phyloP scores from a whole-genome alignment of 1,140 invertebrate genomes.

The Drosophila rufa region DNA sequence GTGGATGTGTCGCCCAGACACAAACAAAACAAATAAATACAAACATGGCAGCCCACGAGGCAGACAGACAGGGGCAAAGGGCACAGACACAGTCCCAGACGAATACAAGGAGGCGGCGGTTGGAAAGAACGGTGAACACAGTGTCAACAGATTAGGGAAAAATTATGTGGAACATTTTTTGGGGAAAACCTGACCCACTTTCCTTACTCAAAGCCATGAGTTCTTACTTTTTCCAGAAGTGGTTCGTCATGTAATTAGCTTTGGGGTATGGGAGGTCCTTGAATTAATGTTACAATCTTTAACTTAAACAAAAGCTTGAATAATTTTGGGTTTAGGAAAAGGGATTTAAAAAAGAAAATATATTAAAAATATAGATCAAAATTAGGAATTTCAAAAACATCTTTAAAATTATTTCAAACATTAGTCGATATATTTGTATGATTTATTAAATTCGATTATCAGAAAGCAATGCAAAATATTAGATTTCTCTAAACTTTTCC shows the following conservation, averaged over 20 bases:
- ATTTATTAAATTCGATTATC: too few species aligned
- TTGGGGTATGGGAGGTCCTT: not conserved
- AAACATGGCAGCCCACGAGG: constrained; percentile 12
- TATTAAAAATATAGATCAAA: not conserved
- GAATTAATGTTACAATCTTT: not conserved
- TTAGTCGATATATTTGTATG: too few species aligned
- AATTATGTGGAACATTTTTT: not conserved
- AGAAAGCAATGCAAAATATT: not conserved
- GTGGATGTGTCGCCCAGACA: constrained; percentile 29
- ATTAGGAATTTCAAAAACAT: not conserved
- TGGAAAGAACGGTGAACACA: constrained; percentile 17
- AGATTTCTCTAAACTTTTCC: not conserved
- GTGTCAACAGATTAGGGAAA: constrained; percentile 10
- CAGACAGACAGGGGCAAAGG: constrained; percentile 12
- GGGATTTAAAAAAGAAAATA: too few species aligned
- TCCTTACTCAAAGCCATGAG: not conserved
- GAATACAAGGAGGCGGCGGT: not conserved
- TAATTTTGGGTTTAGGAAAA: too few species aligned
- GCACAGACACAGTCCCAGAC: constrained; percentile 26
- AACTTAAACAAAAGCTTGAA: not conserved
- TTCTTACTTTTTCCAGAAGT: not conserved
- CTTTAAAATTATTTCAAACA: not conserved
- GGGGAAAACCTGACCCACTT: not conserved
- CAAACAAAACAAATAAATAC: constrained; percentile 51
- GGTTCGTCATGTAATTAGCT: constrained; percentile 1